These are phyloP conservation scores for Tenualosa ilisha DNA, from an alignment of 2,797 vertebrate genomes.

Conservation along the genomic window DNA sequence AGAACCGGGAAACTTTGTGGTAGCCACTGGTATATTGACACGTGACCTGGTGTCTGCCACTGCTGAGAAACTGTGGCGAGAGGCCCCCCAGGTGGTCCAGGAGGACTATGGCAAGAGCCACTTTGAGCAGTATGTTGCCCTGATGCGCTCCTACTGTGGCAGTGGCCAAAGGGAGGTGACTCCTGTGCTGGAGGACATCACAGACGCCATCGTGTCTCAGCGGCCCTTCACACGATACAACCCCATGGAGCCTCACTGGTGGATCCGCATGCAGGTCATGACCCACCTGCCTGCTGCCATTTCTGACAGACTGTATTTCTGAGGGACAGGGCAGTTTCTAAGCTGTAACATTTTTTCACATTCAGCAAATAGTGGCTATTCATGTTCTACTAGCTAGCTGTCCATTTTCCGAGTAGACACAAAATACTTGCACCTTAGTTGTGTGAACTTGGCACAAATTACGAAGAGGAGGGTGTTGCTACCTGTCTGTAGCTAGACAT, in stretches of 20 bases:
- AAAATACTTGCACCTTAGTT: too few species aligned
- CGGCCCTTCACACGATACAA: constrained; percentile 78
- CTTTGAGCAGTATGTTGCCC: constrained; percentile 71
- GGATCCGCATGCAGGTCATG: constrained; percentile 81
- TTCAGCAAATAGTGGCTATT: too few species aligned
- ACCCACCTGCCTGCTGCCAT: constrained; percentile 80
- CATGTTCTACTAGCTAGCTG: not conserved
- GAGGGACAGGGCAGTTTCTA: constrained; percentile 23
- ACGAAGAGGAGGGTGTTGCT: too few species aligned
- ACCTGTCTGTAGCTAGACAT: not conserved
- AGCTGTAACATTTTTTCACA: too few species aligned
- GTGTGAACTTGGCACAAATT: too few species aligned
- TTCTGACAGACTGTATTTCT: constrained; percentile 81
- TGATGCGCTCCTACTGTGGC: constrained; percentile 77
- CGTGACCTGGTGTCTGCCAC: constrained; percentile 66
- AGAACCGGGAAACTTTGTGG: constrained; percentile 84
- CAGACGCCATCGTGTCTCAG: constrained; percentile 74
- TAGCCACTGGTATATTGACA: constrained; percentile 81
- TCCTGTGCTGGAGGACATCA: constrained; percentile 76
- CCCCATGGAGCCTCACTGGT: constrained; percentile 81
- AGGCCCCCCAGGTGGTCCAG: constrained; percentile 66
- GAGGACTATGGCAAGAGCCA: constrained; percentile 80
- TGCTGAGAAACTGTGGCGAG: constrained; percentile 78
- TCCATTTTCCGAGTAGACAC: too few species aligned
- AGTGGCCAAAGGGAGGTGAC: constrained; percentile 73